A percentile compares a stretch with the other conserved stretches of the same genome.
phyloP scores from a whole-genome alignment of 2,113 vertebrate genomes.

The Maccullochella peelii region DNA sequence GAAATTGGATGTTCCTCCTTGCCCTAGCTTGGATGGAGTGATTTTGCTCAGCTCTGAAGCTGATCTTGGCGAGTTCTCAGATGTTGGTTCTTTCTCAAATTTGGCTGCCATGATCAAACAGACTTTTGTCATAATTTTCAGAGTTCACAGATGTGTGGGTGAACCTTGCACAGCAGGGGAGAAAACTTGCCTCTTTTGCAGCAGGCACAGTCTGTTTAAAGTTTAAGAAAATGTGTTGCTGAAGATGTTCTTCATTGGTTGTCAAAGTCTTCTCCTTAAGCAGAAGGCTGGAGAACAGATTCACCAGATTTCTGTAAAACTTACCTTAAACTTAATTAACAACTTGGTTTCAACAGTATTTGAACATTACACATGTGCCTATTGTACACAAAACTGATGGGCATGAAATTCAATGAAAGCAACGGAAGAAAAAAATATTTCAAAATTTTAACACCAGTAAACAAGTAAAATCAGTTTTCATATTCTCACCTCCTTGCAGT shows the following conservation, averaged over 20 bases:
- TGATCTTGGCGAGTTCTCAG: background rate
- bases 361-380: constrained; percentile 4
- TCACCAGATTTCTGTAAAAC: background rate
- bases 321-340: background rate
- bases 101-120: constrained; percentile 30
- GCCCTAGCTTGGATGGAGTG: background rate
- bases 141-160: constrained; percentile 30
- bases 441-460: background rate
- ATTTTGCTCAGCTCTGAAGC: background rate
- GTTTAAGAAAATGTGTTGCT: constrained; percentile 34
- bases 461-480: background rate
- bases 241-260: constrained; percentile 30
- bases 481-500: constrained; percentile 92
- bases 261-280: constrained; percentile 4
- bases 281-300: background rate
- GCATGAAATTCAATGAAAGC: background rate
- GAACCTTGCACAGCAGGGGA: constrained; percentile 28
- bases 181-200: constrained; percentile 27
- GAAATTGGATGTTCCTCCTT: background rate
- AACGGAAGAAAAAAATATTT: background rate
- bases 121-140: constrained; percentile 37
- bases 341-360: background rate
- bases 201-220: constrained; percentile 21
- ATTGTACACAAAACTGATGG: background rate
- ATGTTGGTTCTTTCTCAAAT: constrained; percentile 9